phyloP scores from a whole-genome alignment of 2,113 vertebrate genomes.

The Stercorarius parasiticus region DNA sequence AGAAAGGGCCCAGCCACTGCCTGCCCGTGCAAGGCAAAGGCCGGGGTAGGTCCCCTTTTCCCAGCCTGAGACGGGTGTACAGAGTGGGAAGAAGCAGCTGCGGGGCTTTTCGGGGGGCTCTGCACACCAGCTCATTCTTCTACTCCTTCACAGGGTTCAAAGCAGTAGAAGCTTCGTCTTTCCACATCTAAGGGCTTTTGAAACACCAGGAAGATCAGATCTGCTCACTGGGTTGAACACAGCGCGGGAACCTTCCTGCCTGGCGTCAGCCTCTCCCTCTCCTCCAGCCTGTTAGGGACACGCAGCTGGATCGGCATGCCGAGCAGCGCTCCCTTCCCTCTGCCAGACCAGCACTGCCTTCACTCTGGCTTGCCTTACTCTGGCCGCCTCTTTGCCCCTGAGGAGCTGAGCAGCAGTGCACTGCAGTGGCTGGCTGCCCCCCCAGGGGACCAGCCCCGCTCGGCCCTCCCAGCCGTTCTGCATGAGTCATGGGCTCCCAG shows the following conservation, averaged over 20 bases:
- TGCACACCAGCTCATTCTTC: not conserved
- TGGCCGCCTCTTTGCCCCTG: not conserved
- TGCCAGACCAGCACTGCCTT: not conserved
- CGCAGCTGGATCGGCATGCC: not conserved
- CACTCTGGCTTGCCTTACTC: not conserved
- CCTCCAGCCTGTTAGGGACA: not conserved
- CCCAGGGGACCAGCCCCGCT: not conserved
- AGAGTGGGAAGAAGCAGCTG: not conserved
- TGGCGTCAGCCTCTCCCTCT: not conserved
- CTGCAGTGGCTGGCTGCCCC: not conserved
- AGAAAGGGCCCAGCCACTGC: not conserved
- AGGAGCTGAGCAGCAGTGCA: not conserved
- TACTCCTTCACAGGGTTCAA: constrained; percentile 38
- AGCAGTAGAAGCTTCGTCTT: constrained; percentile 11
- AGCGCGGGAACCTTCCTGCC: not conserved
- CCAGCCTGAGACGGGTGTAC: rapidly evolving
- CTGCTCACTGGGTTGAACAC: constrained; percentile 4
- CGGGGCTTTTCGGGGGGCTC: rapidly evolving
- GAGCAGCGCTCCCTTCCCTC: not conserved
- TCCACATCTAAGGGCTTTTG: constrained; percentile 16
- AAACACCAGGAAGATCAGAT: constrained; percentile 46
- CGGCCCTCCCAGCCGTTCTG: not conserved
- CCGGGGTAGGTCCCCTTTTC: not conserved
- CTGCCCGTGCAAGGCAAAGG: not conserved
- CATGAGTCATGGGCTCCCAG: rapidly evolving